Conservation (phyloP, 2,888 invertebrate species). For the Cactoblastis cactorum region DNA sequence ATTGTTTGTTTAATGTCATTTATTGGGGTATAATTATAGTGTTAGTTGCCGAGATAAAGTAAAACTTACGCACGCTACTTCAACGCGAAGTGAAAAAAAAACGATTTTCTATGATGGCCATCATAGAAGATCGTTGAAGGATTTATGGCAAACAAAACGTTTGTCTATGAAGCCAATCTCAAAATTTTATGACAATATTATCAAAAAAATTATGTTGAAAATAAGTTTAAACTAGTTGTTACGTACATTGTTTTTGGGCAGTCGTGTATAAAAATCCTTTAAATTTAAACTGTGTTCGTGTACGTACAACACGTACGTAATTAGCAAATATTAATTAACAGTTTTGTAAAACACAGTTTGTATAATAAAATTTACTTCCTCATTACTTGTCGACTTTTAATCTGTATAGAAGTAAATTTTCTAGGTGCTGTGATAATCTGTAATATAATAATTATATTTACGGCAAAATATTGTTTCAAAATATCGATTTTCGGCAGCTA, state of each 20-base stretch:
- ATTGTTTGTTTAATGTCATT: conserved; percentile 16
- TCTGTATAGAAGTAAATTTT: conserved; percentile 2
- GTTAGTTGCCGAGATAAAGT: conserved; percentile 2
- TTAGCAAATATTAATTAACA: too few species aligned
- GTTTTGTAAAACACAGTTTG: background rate
- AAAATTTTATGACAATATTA: too few species aligned
- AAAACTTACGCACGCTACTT: background rate
- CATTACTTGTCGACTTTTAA: background rate
- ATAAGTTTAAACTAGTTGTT: too few species aligned
- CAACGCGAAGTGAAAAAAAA: background rate
- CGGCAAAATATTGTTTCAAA: background rate
- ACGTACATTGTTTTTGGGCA: too few species aligned
- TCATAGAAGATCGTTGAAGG: background rate
- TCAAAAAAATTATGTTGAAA: too few species aligned
- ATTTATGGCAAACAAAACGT: too few species aligned
- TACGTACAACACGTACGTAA: too few species aligned
- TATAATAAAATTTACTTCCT: background rate
- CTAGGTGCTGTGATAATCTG: conserved; percentile 8
- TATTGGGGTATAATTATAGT: conserved; percentile 7
- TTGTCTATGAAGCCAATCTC: too few species aligned
- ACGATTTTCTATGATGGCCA: background rate
- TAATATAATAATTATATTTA: background rate
- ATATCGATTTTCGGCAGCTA: conserved; percentile 4
- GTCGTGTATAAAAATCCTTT: too few species aligned
- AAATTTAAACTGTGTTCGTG: too few species aligned